Conservation (phyloP, 2,888 invertebrate genomes). For the Torymus auratus region DNA sequence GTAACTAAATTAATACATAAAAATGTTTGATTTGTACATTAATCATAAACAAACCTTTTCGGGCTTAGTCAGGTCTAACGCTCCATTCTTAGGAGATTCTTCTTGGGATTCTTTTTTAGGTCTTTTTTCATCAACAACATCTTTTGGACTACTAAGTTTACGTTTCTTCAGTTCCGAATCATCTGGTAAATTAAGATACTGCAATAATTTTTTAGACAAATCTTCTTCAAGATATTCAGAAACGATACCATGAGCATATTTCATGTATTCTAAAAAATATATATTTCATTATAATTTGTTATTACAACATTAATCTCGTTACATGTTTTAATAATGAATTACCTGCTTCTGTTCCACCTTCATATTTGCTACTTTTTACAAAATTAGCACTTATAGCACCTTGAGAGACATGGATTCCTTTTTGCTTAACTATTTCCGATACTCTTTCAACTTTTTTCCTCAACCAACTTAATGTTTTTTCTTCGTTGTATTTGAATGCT, state of each 20-base stretch:
- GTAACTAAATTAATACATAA: conserved; percentile 2
- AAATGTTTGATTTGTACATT: conserved; percentile 27
- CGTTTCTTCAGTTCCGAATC: conserved; percentile 77
- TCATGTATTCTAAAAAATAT: conserved; percentile 80
- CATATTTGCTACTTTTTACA: conserved; percentile 81
- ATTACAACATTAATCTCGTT: conserved; percentile 14
- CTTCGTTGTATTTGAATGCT: conserved; percentile 90
- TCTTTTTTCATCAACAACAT: conserved; percentile 67
- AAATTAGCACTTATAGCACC: conserved; percentile 88
- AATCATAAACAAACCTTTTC: conserved; percentile 68
- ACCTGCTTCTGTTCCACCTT: conserved; percentile 80
- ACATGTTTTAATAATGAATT: conserved; percentile 41
- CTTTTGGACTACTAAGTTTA: conserved; percentile 71
- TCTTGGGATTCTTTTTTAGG: conserved; percentile 75
- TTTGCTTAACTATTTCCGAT: conserved; percentile 81
- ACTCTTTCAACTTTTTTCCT: conserved; percentile 84
- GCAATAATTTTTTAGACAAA: conserved; percentile 81
- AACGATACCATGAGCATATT: conserved; percentile 88
- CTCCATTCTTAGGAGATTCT: conserved; percentile 75
- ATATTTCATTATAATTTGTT: not conserved
- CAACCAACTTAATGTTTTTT: conserved; percentile 86
- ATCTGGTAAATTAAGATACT: conserved; percentile 82
- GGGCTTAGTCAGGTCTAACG: conserved; percentile 71
- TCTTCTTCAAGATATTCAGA: conserved; percentile 87
- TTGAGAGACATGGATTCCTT: conserved; percentile 85